Conservation (phyloP, 2,797 vertebrate genomes). For the Coregonus ussuriensis region DNA sequence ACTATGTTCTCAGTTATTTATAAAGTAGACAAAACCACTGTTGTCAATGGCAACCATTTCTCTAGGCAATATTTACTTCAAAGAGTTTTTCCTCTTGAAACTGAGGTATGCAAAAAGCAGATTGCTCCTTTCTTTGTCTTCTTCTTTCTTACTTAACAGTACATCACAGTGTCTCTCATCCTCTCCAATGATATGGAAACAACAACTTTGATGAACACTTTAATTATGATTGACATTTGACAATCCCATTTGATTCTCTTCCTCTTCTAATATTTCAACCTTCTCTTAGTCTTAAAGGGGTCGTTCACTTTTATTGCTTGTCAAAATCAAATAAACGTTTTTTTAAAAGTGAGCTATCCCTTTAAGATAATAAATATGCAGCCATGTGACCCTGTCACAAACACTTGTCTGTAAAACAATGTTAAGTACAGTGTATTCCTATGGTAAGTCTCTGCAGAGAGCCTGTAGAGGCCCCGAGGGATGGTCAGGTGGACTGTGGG, state of each 20-base stretch:
- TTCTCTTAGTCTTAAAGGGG: too few relatives aligned
- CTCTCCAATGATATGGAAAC: background rate
- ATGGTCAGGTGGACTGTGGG: slow-evolving; percentile 5
- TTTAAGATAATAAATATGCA: background rate
- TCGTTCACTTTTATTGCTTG: too few relatives aligned
- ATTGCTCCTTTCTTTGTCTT: background rate
- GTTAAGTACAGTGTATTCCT: background rate
- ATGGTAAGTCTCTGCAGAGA: slow-evolving; percentile 2
- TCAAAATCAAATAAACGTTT: too few relatives aligned
- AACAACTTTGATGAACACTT: background rate
- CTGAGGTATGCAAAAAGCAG: background rate
- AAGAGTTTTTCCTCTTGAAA: slow-evolving; percentile 1
- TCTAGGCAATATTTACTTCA: background rate
- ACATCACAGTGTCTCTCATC: background rate
- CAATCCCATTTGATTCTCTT: too few relatives aligned
- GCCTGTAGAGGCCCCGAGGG: background rate
- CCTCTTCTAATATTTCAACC: too few relatives aligned
- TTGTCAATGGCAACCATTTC: slow-evolving; percentile 1
- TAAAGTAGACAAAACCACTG: background rate
- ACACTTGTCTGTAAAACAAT: background rate
- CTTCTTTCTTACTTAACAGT: background rate
- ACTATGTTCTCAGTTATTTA: background rate
- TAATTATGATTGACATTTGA: too few relatives aligned
- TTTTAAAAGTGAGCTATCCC: too few relatives aligned
- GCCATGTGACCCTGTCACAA: background rate